phyloP scores from a whole-genome alignment of 2,888 invertebrate genomes.

The Petrophora chlorosata region DNA sequence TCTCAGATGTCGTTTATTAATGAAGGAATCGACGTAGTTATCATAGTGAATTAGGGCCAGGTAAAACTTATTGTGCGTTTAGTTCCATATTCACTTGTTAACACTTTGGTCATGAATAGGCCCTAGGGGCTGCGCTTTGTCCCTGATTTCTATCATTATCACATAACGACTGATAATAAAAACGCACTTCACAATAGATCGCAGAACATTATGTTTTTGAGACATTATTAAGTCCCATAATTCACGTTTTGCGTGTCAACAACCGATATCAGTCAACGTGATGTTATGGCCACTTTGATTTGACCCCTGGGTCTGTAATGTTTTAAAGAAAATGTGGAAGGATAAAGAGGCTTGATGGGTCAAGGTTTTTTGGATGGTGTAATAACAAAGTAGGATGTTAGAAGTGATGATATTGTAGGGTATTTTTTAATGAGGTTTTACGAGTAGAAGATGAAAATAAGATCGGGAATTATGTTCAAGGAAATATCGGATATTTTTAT shows the following conservation, averaged over 20 bases:
- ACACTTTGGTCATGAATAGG: neutral
- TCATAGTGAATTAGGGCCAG: too few relatives aligned
- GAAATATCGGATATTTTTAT: too few relatives aligned
- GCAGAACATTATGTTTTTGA: conserved; percentile 54
- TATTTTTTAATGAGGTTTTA: neutral
- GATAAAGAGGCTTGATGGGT: neutral
- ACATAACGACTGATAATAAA: conserved; percentile 35
- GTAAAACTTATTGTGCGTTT: too few relatives aligned
- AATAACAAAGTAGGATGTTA: conserved; percentile 5
- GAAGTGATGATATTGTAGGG: conserved; percentile 47
- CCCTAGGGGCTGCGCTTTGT: neutral
- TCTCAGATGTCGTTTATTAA: too few relatives aligned
- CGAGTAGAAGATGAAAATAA: too few relatives aligned
- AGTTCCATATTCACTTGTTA: too few relatives aligned
- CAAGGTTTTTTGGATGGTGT: conserved; percentile 1
- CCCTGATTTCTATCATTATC: conserved; percentile 8
- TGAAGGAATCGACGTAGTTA: too few relatives aligned
- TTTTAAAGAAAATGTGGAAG: neutral
- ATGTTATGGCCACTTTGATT: neutral
- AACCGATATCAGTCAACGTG: conserved; percentile 39
- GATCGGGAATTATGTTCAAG: too few relatives aligned
- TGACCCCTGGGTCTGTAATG: conserved; percentile 4
- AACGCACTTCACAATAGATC: conserved; percentile 50
- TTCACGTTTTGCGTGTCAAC: conserved; percentile 73
- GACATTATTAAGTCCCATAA: conserved; percentile 63